Percentiles rank a stretch among this genome's conserved stretches.
Conservation (phyloP, 2,797 vertebrate genomes). For the Phrynocephalus vlangalii region DNA sequence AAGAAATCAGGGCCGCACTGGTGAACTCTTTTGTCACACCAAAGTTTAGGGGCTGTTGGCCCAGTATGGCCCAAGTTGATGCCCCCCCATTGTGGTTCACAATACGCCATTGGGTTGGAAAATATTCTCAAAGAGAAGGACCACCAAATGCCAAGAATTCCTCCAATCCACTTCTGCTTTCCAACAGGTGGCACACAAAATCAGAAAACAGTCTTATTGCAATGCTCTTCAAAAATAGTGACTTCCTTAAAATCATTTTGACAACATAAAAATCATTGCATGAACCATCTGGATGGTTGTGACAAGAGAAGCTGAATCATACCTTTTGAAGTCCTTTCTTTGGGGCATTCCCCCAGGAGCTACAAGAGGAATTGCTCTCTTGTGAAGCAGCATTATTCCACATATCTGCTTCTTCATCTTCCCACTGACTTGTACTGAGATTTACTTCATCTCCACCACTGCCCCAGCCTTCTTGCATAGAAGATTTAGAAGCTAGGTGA, state of each 20-base stretch:
- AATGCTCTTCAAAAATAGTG: background rate
- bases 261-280: constrained; percentile 27
- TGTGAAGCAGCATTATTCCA: constrained; percentile 95
- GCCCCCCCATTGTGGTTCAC: too few relatives aligned
- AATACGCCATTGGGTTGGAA: too few relatives aligned
- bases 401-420: constrained; percentile 93
- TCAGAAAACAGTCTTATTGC: background rate
- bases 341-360: constrained; percentile 92
- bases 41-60: too few relatives aligned
- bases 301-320: constrained; percentile 26
- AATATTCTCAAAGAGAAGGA: background rate
- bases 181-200: background rate
- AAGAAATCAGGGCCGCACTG: too few relatives aligned
- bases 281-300: background rate
- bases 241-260: constrained; percentile 17
- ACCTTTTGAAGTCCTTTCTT: constrained; percentile 95
- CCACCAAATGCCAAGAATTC: background rate
- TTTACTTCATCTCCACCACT: constrained; percentile 89
- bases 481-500: constrained; percentile 92
- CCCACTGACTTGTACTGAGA: constrained; percentile 90
- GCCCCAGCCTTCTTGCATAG: constrained; percentile 99
- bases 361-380: constrained; percentile 92
- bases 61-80: too few relatives aligned
- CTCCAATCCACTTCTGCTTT: background rate
- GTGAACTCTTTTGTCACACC: too few relatives aligned